Evolutionary conservation across 2,888 invertebrate species (phyloP).

Genomic region (Pachliopta kotzebuea): DNA sequence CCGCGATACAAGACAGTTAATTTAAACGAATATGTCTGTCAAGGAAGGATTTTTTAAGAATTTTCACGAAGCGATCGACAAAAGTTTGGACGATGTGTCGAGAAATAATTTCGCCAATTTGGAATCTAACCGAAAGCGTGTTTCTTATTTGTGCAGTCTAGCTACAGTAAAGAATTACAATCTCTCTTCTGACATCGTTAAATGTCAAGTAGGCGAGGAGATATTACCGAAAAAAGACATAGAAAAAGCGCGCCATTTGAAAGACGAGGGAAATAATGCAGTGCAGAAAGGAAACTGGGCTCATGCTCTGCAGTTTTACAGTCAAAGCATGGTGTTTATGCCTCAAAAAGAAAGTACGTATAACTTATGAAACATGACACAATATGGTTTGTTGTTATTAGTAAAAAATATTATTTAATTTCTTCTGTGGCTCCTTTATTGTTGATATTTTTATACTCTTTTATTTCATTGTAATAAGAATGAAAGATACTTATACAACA

Average conservation of each 20-base stretch:
- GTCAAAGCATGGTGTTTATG: conserved; percentile 83
- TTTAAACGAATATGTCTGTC: conserved; percentile 49
- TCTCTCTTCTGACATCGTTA: conserved; percentile 64
- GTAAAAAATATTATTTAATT: no score
- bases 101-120: conserved; percentile 83
- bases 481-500: no score
- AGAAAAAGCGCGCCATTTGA: conserved; percentile 81
- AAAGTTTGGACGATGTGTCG: conserved; percentile 76
- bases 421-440: no score
- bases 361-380: conserved; percentile 1
- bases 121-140: conserved; percentile 83
- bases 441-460: no score
- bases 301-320: conserved; percentile 85
- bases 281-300: conserved; percentile 86
- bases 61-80: conserved; percentile 82
- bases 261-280: conserved; percentile 86
- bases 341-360: conserved; percentile 85
- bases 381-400: no score
- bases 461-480: no score
- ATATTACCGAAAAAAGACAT: conserved; percentile 78
- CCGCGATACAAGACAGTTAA: background rate
- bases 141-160: conserved; percentile 81
- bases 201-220: conserved; percentile 54
- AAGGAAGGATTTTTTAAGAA: conserved; percentile 81
- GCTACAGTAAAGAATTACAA: conserved; percentile 72